These are phyloP conservation scores for Mergus octosetaceus DNA, from an alignment of 2,797 vertebrate genomes.

Conservation along the genomic window DNA sequence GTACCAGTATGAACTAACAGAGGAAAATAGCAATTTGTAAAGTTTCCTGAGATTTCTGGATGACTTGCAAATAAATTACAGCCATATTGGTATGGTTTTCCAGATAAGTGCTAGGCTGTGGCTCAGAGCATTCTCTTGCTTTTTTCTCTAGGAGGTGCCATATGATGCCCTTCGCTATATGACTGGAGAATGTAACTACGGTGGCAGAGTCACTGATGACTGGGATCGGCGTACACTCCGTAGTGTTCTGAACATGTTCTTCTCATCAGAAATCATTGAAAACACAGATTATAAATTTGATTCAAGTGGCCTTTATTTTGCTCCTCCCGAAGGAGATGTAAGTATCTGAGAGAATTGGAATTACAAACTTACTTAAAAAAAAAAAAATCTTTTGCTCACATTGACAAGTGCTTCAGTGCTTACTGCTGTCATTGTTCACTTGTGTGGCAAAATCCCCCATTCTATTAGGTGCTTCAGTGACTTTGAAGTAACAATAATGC, in stretches of 20 bases:
- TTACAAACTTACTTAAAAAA: neutral
- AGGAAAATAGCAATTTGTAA: neutral
- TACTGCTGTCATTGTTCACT: neutral
- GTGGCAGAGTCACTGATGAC: slow-evolving; percentile 89
- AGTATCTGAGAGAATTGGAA: slow-evolving; percentile 30
- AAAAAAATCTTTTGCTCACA: neutral
- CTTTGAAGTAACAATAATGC: neutral
- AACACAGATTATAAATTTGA: slow-evolving; percentile 84
- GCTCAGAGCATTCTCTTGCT: neutral
- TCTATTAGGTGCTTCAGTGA: neutral
- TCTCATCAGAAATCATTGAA: slow-evolving; percentile 73
- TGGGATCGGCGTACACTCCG: slow-evolving; percentile 88
- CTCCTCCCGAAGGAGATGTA: slow-evolving; percentile 83
- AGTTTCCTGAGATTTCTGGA: neutral
- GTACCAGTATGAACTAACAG: neutral
- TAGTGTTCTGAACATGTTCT: slow-evolving; percentile 86
- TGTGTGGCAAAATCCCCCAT: neutral
- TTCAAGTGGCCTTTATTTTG: slow-evolving; percentile 85
- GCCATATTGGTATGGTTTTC: no score
- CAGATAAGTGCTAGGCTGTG: neutral
- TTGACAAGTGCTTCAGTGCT: neutral
- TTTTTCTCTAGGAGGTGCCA: slow-evolving; percentile 83
- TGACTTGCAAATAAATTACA: neutral
- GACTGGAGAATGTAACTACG: slow-evolving; percentile 89
- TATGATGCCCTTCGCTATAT: slow-evolving; percentile 87